A percentile compares a stretch with the other conserved stretches of the same genome.
Evolutionary conservation across 1,140 invertebrate genomes (phyloP).

Genomic region (Atta colombica): DNA sequence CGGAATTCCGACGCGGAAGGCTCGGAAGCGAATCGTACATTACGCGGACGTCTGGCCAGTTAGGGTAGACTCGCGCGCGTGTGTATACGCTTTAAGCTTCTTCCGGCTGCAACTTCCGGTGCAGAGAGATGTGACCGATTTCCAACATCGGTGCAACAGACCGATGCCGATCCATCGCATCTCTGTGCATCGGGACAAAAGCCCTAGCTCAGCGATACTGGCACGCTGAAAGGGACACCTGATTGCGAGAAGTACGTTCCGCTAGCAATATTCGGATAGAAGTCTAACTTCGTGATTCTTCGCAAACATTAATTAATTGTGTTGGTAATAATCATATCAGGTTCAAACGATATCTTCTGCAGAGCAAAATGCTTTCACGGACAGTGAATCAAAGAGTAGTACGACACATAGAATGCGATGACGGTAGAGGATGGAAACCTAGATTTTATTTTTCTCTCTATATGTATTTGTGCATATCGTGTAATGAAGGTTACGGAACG

Average conservation of each 20-base stretch:
- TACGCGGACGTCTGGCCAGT: conserved; percentile 46
- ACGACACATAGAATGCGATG: not conserved
- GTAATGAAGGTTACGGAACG: not conserved
- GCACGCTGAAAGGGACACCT: not conserved
- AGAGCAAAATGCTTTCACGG: not conserved
- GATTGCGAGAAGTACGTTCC: conserved; percentile 23
- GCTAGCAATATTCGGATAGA: not conserved
- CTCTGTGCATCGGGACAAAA: conserved; percentile 24
- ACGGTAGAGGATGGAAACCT: not conserved
- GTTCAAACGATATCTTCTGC: not conserved
- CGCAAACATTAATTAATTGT: conserved; percentile 57
- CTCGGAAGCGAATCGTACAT: conserved; percentile 56
- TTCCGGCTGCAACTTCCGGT: conserved; percentile 52
- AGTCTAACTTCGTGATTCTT: not conserved
- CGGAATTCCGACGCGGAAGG: conserved; percentile 53
- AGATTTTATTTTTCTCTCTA: not conserved
- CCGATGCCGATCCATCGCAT: not conserved
- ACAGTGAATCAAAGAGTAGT: not conserved
- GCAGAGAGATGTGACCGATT: conserved; percentile 45
- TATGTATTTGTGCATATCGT: not conserved
- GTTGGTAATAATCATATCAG: conserved; percentile 43
- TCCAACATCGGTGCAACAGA: conserved; percentile 19
- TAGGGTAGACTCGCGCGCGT: not conserved
- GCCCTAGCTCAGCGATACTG: not conserved
- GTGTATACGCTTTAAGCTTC: conserved; percentile 50